Percentiles rank a stretch among this genome's conserved stretches.
Evolutionary conservation across 2,113 vertebrate genomes (phyloP).

Genomic region (Heptranchias perlo): DNA sequence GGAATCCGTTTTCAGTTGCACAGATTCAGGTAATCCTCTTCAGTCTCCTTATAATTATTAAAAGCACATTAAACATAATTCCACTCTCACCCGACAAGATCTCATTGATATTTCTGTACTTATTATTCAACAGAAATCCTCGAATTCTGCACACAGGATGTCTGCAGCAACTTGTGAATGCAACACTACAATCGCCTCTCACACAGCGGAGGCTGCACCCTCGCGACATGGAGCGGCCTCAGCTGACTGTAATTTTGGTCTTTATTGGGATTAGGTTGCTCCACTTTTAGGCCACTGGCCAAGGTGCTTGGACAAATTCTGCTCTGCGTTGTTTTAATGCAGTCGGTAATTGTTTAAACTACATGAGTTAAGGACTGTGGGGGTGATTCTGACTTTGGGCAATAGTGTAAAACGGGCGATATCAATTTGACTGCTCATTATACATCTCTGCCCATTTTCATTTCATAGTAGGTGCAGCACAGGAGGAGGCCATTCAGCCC

Average conservation of each 20-base stretch:
- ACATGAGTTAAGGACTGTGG: neutral
- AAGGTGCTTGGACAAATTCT: neutral
- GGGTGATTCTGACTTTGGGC: neutral
- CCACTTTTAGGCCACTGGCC: neutral
- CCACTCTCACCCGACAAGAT: neutral
- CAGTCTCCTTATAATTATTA: neutral
- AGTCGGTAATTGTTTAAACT: neutral
- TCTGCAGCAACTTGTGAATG: conserved; percentile 59
- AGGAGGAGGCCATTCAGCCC: no score
- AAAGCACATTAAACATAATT: neutral
- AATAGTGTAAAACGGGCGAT: neutral
- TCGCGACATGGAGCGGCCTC: conserved; percentile 37
- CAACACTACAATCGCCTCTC: neutral
- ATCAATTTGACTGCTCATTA: neutral
- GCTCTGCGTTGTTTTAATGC: neutral
- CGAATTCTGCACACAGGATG: conserved; percentile 62
- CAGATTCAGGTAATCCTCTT: conserved; percentile 60
- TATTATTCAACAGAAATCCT: conserved; percentile 55
- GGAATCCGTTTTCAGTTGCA: conserved; percentile 74
- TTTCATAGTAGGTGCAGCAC: no score
- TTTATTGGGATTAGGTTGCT: neutral
- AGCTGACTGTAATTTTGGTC: neutral
- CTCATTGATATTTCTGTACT: neutral
- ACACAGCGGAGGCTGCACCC: no score
- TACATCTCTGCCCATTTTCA: neutral